Evolutionary conservation across 2,888 invertebrate species (phyloP), one percentile per base, ranked within the genome.

Genomic region (Crocallis elinguaria): DNA sequence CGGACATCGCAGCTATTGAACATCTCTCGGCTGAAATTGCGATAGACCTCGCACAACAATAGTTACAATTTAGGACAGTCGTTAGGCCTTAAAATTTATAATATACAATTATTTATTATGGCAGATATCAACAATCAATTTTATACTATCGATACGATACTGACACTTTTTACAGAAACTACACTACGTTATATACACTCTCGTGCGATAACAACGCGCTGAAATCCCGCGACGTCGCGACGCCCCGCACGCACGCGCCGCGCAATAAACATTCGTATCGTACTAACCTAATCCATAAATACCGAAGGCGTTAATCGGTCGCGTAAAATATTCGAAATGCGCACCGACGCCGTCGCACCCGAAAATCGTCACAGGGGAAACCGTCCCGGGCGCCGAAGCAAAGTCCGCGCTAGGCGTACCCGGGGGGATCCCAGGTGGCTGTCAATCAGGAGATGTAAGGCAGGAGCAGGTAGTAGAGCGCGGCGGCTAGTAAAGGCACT

Each of bases 381-480:
- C n/a, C n/a, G 19, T 19, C 19, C 19, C 19, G 19, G 6, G 19
- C 19, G 19, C 19, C n/a, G n/a, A n/a, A n/a, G 19, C 19, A 6
- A 3, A 19, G 3, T 19, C 53, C 67, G 45, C 52, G 83, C 77
- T 91, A 90, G 66, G 80, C 69, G 79, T 79, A 89, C 69, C 89
- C 88, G 73, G 91, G 92, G 61, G 92, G 92, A 77, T 92, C 92
- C 90, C 90, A 92, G 57, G 91, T 86, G 82, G 93, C 93, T 78
- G 93, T 93, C 75, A 86, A 93, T 94, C 94, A 94, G 84, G 94
- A 94, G 69, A 93, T 76, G 81, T 92, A 87, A 11, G 93, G 92
- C 69, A 92, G 91, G 67, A 94, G 80, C 67, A 94, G 81, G 84
- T 93, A 88, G 92, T 93, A 94, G 27, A 94, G 79, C 65, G 93